Percentiles rank a stretch among this genome's conserved stretches.
phyloP scores from a whole-genome alignment of 2,888 invertebrate genomes.

The Byasa hedistus region DNA sequence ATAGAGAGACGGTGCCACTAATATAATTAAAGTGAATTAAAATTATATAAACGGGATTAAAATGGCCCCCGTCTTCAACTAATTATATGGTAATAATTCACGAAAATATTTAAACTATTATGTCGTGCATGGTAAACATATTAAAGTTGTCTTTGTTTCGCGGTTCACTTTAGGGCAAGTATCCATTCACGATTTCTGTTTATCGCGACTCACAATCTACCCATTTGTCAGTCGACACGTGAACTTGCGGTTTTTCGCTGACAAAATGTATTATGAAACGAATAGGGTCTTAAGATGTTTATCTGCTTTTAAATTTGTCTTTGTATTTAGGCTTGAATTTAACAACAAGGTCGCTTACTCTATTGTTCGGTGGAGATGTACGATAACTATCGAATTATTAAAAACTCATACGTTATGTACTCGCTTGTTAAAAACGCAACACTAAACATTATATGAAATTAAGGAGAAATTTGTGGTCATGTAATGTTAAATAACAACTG shows the following conservation, averaged over 20 bases:
- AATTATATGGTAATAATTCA: too few relatives aligned
- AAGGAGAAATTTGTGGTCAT: too few relatives aligned
- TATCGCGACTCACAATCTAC: conserved; percentile 28
- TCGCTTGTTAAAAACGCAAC: background rate
- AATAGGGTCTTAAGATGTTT: conserved; percentile 15
- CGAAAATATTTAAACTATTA: too few relatives aligned
- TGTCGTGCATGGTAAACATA: background rate
- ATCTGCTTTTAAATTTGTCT: conserved; percentile 21
- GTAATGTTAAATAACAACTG: too few relatives aligned
- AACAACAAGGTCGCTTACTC: conserved; percentile 9
- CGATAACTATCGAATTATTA: background rate
- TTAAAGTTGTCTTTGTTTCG: background rate
- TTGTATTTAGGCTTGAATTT: conserved; percentile 15
- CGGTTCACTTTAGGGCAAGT: conserved; percentile 11
- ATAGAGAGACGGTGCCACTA: too few relatives aligned
- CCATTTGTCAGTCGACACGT: conserved; percentile 24
- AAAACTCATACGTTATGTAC: background rate
- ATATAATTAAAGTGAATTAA: too few relatives aligned
- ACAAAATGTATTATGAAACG: conserved; percentile 19
- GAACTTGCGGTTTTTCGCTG: conserved; percentile 16
- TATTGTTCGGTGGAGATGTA: background rate
- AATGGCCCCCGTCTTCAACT: too few relatives aligned
- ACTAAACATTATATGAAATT: background rate
- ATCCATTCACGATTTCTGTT: conserved; percentile 28
- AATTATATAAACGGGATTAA: too few relatives aligned